These are phyloP conservation scores for Tridacna gigas DNA, from an alignment of 2,888 invertebrate species.

Conservation along the genomic window DNA sequence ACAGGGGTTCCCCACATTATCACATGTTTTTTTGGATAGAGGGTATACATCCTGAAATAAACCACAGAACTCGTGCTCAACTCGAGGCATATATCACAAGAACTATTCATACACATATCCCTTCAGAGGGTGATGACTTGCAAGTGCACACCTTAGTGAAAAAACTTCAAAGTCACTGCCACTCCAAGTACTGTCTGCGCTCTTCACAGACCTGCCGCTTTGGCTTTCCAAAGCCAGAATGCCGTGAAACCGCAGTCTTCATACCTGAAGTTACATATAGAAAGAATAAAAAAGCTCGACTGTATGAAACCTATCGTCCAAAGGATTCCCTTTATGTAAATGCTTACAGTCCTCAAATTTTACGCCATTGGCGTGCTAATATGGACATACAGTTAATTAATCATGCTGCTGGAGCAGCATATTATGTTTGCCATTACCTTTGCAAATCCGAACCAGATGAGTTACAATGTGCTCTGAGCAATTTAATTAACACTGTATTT, in stretches of 20 bases:
- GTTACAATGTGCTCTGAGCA: conserved; percentile 37
- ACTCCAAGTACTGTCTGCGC: neutral
- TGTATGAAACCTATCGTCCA: conserved; percentile 38
- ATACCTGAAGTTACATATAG: neutral
- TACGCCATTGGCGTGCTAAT: conserved; percentile 52
- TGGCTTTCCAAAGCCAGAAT: conserved; percentile 38
- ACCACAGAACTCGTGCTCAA: neutral
- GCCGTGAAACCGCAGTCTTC: neutral
- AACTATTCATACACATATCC: neutral
- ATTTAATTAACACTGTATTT: conserved; percentile 30
- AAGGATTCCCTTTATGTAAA: conserved; percentile 18
- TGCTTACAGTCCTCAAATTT: conserved; percentile 40
- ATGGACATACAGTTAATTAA: conserved; percentile 51
- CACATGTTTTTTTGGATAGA: conserved; percentile 54
- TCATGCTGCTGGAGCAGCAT: conserved; percentile 53
- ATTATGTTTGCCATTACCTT: conserved; percentile 49
- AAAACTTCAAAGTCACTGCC: neutral
- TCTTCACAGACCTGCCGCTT: neutral
- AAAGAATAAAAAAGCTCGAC: conserved; percentile 36
- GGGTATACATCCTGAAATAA: neutral
- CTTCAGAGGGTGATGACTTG: neutral
- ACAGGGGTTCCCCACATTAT: conserved; percentile 43
- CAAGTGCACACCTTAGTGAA: neutral
- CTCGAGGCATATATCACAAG: conserved; percentile 27
- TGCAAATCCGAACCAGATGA: conserved; percentile 52